phyloP scores from a whole-genome alignment of 2,888 invertebrate species.

The Eupithecia inturbata region DNA sequence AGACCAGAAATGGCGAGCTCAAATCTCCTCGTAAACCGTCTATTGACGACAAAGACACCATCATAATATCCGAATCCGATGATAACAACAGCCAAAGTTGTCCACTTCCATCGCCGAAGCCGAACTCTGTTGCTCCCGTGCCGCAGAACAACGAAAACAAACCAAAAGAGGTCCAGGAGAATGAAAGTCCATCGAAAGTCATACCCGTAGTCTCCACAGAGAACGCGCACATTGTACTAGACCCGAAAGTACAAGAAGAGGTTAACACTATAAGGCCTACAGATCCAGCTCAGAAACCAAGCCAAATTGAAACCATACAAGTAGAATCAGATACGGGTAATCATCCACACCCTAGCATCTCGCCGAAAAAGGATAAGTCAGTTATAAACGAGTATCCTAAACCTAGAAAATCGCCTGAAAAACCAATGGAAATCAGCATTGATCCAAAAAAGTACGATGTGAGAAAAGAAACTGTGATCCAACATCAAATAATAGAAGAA shows the following conservation, averaged over 20 bases:
- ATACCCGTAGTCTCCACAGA: constrained; percentile 76
- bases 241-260: constrained; percentile 71
- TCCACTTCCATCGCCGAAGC: constrained; percentile 77
- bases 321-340: constrained; percentile 72
- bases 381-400: constrained; percentile 71
- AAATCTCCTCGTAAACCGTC: constrained; percentile 63
- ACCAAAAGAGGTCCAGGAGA: constrained; percentile 71
- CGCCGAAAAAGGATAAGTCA: constrained; percentile 70
- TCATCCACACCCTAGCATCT: constrained; percentile 58
- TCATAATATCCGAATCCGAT: constrained; percentile 79
- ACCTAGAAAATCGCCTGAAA: constrained; percentile 67
- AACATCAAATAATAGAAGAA: constrained; percentile 73
- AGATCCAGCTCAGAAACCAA: constrained; percentile 68
- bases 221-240: constrained; percentile 75
- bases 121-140: constrained; percentile 61
- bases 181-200: constrained; percentile 73
- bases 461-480: constrained; percentile 79
- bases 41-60: constrained; percentile 76
- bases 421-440: constrained; percentile 47
- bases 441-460: constrained; percentile 72
- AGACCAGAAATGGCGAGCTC: constrained; percentile 63
- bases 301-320: constrained; percentile 74
- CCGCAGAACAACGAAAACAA: constrained; percentile 63
- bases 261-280: constrained; percentile 58
- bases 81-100: constrained; percentile 81